A percentile compares a stretch with the other conserved stretches of the same genome.
Conservation (phyloP, 2,797 vertebrate genomes). For the Ptychobarbus kaznakovi region DNA sequence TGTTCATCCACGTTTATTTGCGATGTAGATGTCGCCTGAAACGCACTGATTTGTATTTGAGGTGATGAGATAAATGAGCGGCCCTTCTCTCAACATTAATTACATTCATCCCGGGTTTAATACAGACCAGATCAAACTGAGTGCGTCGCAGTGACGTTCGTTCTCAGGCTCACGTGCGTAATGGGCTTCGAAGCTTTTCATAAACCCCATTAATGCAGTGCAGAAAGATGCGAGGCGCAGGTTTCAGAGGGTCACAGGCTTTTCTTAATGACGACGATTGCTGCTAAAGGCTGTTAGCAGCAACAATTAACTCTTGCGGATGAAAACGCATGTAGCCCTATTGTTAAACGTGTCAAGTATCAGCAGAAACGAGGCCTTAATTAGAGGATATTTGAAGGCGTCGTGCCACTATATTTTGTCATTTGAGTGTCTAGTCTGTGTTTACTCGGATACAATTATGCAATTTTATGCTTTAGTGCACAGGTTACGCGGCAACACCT, state of each 20-base stretch:
- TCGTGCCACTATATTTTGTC: constrained; percentile 41
- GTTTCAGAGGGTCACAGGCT: neutral
- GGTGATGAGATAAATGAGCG: neutral
- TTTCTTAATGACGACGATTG: constrained; percentile 21
- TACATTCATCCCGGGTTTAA: neutral
- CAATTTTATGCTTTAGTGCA: constrained; percentile 51
- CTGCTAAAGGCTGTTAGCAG: constrained; percentile 9
- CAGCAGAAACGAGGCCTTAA: constrained; percentile 26
- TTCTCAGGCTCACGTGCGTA: neutral
- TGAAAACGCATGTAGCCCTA: constrained; percentile 29
- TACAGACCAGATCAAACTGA: neutral
- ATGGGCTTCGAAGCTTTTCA: neutral
- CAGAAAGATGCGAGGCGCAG: neutral
- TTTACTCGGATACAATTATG: constrained; percentile 51
- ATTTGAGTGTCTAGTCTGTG: constrained; percentile 36
- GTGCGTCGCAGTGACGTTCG: neutral
- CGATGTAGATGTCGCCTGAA: neutral
- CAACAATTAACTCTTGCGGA: constrained; percentile 16
- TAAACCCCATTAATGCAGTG: constrained; percentile 12
- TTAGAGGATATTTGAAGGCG: constrained; percentile 27
- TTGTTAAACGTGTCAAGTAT: constrained; percentile 22
- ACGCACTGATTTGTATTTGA: neutral
- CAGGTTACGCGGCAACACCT: constrained; percentile 38
- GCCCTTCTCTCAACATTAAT: neutral
- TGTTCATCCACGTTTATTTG: neutral